Evolutionary conservation across 2,113 vertebrate species (phyloP).

Genomic region (Microtus montanus): DNA sequence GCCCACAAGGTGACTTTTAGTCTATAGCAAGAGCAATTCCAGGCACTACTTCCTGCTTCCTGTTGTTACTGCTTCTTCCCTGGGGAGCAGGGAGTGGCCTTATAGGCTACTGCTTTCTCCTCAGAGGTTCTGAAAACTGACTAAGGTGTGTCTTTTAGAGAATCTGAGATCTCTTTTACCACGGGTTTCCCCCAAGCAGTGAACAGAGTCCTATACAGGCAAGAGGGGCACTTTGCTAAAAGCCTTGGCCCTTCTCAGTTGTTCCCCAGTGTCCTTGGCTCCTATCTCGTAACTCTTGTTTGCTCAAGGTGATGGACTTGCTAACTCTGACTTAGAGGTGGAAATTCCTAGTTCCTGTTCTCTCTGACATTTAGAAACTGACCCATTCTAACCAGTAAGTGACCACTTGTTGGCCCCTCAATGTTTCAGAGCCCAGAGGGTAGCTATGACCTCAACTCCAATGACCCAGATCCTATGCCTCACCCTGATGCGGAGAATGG

Average conservation of each 20-base stretch:
- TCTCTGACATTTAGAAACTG: neutral
- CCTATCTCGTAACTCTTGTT: neutral
- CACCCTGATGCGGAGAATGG: slow-evolving; percentile 92
- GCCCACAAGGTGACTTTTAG: neutral
- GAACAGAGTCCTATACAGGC: neutral
- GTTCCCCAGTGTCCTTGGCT: neutral
- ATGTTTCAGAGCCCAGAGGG: slow-evolving; percentile 93
- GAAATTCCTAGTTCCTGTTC: neutral
- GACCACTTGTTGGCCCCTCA: neutral
- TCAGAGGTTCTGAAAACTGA: neutral
- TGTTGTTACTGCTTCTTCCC: neutral
- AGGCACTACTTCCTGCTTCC: slow-evolving; percentile 25
- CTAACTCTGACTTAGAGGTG: neutral
- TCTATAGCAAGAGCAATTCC: neutral
- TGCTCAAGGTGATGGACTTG: neutral
- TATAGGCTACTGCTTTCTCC: neutral
- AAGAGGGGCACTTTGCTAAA: neutral
- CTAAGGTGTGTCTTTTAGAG: neutral
- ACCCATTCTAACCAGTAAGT: neutral
- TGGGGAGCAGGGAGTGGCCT: neutral
- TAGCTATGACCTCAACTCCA: slow-evolving; percentile 97
- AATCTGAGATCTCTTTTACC: neutral
- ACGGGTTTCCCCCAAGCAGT: neutral
- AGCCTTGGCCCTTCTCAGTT: neutral
- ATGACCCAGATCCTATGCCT: slow-evolving; percentile 98